These are phyloP conservation scores for Oryzias dopingdopingensis DNA, from an alignment of 2,797 vertebrate species.

Conservation along the genomic window DNA sequence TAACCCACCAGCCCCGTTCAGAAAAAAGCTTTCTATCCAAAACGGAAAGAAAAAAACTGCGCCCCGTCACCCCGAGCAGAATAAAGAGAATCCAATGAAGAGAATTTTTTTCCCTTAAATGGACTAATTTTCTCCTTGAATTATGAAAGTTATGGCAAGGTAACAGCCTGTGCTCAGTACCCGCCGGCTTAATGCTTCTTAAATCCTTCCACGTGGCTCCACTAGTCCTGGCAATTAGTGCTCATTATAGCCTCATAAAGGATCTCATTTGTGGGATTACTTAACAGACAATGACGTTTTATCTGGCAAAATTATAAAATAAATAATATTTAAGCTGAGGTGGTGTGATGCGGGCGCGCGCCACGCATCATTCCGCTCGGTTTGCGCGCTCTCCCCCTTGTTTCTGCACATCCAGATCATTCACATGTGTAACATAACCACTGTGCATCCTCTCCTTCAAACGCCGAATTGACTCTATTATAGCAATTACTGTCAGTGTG, in stretches of 20 bases:
- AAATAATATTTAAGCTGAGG: slow-evolving; percentile 86
- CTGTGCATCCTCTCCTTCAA: slow-evolving; percentile 57
- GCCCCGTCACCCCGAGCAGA: slow-evolving; percentile 84
- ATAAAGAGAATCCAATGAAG: slow-evolving; percentile 91
- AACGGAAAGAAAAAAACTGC: slow-evolving; percentile 72
- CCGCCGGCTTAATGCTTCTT: slow-evolving; percentile 95
- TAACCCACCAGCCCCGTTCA: slow-evolving; percentile 80
- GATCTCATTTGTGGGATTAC: slow-evolving; percentile 97
- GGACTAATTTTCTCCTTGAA: slow-evolving; percentile 99
- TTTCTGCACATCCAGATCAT: slow-evolving; percentile 19
- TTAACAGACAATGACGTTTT: slow-evolving; percentile 98
- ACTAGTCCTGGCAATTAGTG: slow-evolving; percentile 95
- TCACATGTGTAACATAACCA: slow-evolving; percentile 61
- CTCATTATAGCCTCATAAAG: slow-evolving; percentile 99
- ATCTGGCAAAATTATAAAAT: slow-evolving; percentile 93
- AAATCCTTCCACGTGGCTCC: slow-evolving; percentile 99
- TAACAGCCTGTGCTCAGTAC: slow-evolving; percentile 98
- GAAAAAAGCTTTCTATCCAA: slow-evolving; percentile 74
- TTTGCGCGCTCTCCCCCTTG: slow-evolving; percentile 50
- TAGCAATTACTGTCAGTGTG: slow-evolving; percentile 83
- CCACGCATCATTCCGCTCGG: slow-evolving; percentile 85
- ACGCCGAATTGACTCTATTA: slow-evolving; percentile 81
- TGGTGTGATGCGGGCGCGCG: slow-evolving; percentile 82
- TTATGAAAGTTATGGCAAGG: slow-evolving; percentile 99
- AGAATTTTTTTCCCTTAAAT: slow-evolving; percentile 93